Conservation (phyloP, 2,797 vertebrate genomes). For the Mionectes olivaceus region DNA sequence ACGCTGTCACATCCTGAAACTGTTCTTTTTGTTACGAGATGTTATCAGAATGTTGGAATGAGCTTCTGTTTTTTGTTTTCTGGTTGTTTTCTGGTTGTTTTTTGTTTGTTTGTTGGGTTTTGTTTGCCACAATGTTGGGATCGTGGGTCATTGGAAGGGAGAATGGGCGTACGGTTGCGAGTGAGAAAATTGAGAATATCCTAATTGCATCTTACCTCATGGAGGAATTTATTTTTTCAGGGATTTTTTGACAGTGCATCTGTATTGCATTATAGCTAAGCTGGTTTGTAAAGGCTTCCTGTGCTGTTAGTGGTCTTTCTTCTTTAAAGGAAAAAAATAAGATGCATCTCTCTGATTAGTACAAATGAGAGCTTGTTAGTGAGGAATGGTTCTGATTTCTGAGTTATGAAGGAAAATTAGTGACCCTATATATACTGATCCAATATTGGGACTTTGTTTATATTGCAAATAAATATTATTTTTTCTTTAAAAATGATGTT, state of each 20-base stretch:
- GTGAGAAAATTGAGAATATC: conserved; percentile 75
- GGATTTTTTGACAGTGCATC: conserved; percentile 94
- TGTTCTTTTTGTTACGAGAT: conserved; percentile 79
- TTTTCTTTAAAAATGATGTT: conserved; percentile 88
- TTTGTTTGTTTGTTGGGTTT: conserved; percentile 55
- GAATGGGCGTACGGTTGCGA: not conserved
- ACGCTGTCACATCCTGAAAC: conserved; percentile 71
- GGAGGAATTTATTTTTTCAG: conserved; percentile 91
- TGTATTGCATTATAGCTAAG: conserved; percentile 89
- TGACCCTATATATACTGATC: conserved; percentile 90
- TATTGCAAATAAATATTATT: conserved; percentile 99
- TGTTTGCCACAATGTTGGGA: conserved; percentile 75
- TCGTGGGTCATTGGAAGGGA: conserved; percentile 55
- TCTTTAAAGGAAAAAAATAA: conserved; percentile 71
- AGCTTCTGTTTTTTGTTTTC: conserved; percentile 77
- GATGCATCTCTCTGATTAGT: conserved; percentile 87
- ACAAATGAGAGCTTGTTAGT: conserved; percentile 86
- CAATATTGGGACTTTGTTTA: conserved; percentile 95
- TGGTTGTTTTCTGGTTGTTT: conserved; percentile 79
- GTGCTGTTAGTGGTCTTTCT: conserved; percentile 86
- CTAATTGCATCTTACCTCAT: conserved; percentile 91
- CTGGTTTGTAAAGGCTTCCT: conserved; percentile 88
- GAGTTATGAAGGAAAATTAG: conserved; percentile 92
- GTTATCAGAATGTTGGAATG: conserved; percentile 84
- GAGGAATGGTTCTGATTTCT: conserved; percentile 87